These are phyloP conservation scores for Drosophila eugracilis DNA, from an alignment of 1,140 invertebrate species.

Conservation along the genomic window DNA sequence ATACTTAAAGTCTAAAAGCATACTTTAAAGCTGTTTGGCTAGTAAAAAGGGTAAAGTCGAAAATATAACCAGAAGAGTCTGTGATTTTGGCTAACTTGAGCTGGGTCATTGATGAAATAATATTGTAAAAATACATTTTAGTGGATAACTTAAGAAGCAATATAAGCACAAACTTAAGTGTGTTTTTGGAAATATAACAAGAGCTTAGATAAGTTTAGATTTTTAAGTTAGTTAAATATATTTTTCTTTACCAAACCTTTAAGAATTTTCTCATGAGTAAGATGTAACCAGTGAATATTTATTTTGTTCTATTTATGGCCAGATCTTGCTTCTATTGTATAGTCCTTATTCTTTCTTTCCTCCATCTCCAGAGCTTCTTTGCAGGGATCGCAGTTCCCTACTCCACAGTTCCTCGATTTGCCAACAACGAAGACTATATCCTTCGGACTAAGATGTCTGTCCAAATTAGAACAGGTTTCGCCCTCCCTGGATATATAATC, in stretches of 20 bases:
- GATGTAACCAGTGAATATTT: not conserved
- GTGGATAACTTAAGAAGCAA: no score
- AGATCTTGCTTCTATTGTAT: slow-evolving; percentile 2
- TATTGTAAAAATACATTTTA: not conserved
- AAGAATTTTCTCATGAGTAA: no score
- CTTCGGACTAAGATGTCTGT: slow-evolving; percentile 13
- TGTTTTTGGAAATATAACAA: no score
- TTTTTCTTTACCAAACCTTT: no score
- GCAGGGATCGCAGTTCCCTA: slow-evolving; percentile 25
- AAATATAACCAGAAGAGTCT: no score
- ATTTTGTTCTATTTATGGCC: not conserved
- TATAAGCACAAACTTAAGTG: no score
- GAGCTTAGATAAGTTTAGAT: no score
- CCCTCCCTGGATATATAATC: slow-evolving; percentile 1
- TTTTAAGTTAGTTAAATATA: no score
- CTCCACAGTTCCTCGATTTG: slow-evolving; percentile 7
- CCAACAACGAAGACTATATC: slow-evolving; percentile 29
- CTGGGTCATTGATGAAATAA: not conserved
- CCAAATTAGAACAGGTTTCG: slow-evolving; percentile 14
- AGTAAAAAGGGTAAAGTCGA: not conserved
- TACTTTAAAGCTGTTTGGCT: slow-evolving; percentile 20
- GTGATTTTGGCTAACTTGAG: not conserved
- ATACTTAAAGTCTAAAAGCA: not conserved
- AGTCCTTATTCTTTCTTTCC: slow-evolving; percentile 19
- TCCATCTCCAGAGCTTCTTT: slow-evolving; percentile 2